Base-by-base conservation (phyloP, 1,140 invertebrate species). In the Proctacanthus coquilletti region DNA sequence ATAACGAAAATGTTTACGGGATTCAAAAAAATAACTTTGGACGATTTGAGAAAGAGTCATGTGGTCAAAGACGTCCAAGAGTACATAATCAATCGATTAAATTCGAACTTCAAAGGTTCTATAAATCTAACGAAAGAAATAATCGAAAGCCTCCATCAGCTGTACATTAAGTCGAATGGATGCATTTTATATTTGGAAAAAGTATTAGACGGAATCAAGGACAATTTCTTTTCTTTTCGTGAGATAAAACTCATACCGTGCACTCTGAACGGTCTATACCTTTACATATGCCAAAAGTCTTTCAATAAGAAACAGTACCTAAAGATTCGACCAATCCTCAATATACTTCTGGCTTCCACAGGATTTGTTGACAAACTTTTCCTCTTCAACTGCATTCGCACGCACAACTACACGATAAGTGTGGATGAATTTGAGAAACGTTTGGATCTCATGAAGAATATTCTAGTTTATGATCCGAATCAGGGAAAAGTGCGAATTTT, bases 151-250 rank as follows among this genome's bases (percentile, higher is more conserved):
- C 64, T 97, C 5, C 94, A 96, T 61, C 88, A 94, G 49, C 66
- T 97, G 5, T 80, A 95, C 50, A 95, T 96, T 44, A 97, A 96
- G 60, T 92, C 87, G 51, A 93, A 95, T 56, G 92, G 91, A 1
- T 96, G 91, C 53, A 84, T 96, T 47, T 65, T 96, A 1, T 97
- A 95, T 50, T 60, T 96, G 39, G 87, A 95, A 58, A 88, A 87
- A 59, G 84, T 92, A 3, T 62, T 95, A 18, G 88, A 95, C 48
- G 88, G 88, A 0, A 86, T 95, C 1, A 80, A 84, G 1, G 87
- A 95, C 45, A 86, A 82, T 45, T 93, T 89, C 51, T 91, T 96
- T 40, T 83, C 87, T 8, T 64, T 95, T 18, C 66, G 86, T 1
- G 70, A 77, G 49, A 73, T 84, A 4, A 69, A 84, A 18, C 84